Conservation (phyloP, 35 echinoderm and acorn worm species). For the Apostichopus californicus region DNA sequence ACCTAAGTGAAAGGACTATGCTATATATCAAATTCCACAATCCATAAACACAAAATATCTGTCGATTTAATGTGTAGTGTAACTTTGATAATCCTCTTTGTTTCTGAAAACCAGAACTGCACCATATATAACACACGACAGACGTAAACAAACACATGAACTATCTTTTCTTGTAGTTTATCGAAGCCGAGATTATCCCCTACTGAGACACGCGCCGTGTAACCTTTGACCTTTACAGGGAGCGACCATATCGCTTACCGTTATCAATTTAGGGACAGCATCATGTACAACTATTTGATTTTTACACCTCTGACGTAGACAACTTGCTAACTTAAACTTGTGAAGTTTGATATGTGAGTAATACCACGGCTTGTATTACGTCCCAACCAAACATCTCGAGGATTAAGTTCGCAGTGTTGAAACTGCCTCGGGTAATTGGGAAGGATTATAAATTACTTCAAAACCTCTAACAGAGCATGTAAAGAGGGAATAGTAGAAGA, state of each 20-base stretch:
- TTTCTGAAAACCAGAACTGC: background rate
- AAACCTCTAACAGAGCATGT: background rate
- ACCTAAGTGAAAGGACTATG: background rate
- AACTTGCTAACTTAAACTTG: background rate
- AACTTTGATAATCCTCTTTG: background rate
- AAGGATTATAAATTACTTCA: conserved; percentile 23
- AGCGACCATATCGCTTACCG: conserved; percentile 17
- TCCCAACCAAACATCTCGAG: background rate
- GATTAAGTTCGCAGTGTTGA: background rate
- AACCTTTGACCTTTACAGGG: background rate
- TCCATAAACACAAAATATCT: background rate
- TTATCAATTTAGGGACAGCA: background rate
- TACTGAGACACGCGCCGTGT: conserved; percentile 31
- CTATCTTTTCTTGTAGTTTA: background rate
- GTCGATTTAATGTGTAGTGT: background rate
- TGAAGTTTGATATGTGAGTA: background rate
- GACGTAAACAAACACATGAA: background rate
- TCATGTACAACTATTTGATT: background rate
- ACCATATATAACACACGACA: conserved; percentile 13
- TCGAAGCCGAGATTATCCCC: conserved; percentile 12
- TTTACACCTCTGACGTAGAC: conserved; percentile 15
- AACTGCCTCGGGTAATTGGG: conserved; percentile 2
- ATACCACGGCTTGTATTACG: background rate
- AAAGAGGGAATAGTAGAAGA: background rate
- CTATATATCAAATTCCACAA: background rate